Evolutionary conservation across 2,797 vertebrate species (phyloP).

Genomic region (Apodemus agrarius): DNA sequence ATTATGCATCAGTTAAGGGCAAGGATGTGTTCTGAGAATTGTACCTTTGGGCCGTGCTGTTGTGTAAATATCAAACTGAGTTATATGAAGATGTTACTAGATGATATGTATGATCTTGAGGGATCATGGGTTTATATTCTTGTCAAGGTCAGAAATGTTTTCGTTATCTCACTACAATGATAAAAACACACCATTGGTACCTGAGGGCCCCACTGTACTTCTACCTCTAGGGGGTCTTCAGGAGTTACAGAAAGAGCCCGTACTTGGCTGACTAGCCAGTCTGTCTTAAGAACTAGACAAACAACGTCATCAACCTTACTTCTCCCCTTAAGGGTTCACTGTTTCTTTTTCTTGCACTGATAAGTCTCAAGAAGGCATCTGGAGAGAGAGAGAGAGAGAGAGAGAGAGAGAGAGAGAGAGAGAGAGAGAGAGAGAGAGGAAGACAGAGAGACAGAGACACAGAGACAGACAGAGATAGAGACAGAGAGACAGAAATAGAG

Average conservation of each 20-base stretch:
- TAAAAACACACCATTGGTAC: neutral
- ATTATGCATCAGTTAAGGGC: neutral
- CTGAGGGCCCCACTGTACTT: neutral
- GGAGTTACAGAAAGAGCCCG: neutral
- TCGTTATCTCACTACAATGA: neutral
- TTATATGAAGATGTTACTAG: neutral
- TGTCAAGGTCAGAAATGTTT: neutral
- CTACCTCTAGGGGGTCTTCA: neutral
- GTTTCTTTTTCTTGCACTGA: fast-evolving
- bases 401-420: too few species aligned
- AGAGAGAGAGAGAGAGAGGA: too few species aligned
- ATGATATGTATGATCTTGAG: neutral
- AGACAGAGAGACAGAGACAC: too few species aligned
- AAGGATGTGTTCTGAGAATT: neutral
- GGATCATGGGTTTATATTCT: neutral
- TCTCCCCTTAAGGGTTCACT: neutral
- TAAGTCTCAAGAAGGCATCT: neutral
- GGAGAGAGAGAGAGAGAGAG: neutral
- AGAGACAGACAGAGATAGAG: too few species aligned
- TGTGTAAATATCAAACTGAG: neutral
- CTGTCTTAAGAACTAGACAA: neutral
- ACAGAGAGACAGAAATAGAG: too few species aligned
- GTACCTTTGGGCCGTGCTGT: neutral
- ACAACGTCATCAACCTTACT: fast-evolving
- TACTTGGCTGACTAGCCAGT: neutral